phyloP scores from a whole-genome alignment of 2,797 vertebrate genomes.

The Fistularia tabacaria region DNA sequence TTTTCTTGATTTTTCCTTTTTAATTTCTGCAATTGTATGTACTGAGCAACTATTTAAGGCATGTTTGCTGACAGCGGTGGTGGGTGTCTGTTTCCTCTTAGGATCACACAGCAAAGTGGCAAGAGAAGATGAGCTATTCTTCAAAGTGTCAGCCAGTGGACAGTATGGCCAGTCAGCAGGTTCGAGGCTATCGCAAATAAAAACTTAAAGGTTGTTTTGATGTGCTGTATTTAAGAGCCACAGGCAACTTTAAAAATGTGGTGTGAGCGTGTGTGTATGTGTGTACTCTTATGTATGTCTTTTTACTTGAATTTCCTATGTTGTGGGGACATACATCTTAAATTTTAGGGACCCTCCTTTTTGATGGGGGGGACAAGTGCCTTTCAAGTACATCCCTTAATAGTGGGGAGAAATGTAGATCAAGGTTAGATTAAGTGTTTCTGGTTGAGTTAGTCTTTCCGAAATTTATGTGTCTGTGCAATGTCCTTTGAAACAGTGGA shows the following conservation, averaged over 20 bases:
- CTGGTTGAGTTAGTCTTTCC: too few relatives aligned
- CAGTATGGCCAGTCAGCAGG: slow-evolving; percentile 71
- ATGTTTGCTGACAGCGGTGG: background rate
- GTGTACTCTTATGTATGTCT: slow-evolving; percentile 15
- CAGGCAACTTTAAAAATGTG: slow-evolving; percentile 66
- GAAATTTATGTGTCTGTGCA: too few relatives aligned
- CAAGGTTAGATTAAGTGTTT: too few relatives aligned
- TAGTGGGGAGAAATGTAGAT: too few relatives aligned
- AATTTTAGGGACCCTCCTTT: background rate
- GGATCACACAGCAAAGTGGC: slow-evolving; percentile 24
- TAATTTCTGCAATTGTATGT: background rate
- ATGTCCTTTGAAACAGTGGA: too few relatives aligned
- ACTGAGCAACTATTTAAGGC: background rate
- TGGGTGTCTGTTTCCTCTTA: slow-evolving; percentile 22
- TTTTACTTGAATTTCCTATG: slow-evolving; percentile 4
- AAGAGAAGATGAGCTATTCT: slow-evolving; percentile 49
- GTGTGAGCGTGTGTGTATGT: slow-evolving; percentile 32
- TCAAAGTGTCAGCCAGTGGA: slow-evolving; percentile 65
- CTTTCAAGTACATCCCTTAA: too few relatives aligned
- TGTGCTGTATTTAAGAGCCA: slow-evolving; percentile 73
- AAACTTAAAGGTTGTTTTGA: slow-evolving; percentile 73
- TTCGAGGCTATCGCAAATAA: slow-evolving; percentile 63
- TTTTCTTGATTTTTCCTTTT: background rate
- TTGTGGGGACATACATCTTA: background rate
- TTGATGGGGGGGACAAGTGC: background rate